Percentiles rank a stretch among this genome's conserved stretches.
phyloP scores from a whole-genome alignment of 2,888 invertebrate species.

The Zygogramma bicolorata region DNA sequence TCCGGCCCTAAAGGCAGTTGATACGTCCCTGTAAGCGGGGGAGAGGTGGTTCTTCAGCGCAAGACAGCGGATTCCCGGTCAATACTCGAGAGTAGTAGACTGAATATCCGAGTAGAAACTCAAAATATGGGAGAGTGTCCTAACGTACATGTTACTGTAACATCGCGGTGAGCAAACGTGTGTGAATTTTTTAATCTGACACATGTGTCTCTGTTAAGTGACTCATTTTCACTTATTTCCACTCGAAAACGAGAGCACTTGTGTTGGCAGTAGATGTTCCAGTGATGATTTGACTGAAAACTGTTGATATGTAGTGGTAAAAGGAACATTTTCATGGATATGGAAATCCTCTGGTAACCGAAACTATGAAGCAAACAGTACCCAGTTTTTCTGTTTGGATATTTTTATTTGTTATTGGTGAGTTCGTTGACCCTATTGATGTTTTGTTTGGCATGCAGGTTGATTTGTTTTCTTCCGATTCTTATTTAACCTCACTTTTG shows the following conservation, averaged over 20 bases:
- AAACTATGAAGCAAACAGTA: conserved; percentile 16
- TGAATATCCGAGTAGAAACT: conserved; percentile 10
- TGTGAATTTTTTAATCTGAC: conserved; percentile 12
- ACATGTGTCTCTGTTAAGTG: conserved; percentile 8
- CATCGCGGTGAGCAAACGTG: conserved; percentile 18
- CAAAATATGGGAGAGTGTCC: conserved; percentile 23
- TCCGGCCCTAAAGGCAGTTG: conserved; percentile 17
- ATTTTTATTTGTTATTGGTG: conserved; percentile 54
- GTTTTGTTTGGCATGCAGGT: conserved; percentile 16
- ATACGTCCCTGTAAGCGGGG: conserved; percentile 44
- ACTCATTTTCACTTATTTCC: background rate
- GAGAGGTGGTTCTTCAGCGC: conserved; percentile 43
- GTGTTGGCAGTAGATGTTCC: background rate
- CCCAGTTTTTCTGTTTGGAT: conserved; percentile 51
- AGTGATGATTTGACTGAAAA: conserved; percentile 17
- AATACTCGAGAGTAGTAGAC: conserved; percentile 42
- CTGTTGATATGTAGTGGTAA: conserved; percentile 12
- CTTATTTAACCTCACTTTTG: conserved; percentile 16
- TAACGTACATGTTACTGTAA: conserved; percentile 1
- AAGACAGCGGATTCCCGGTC: conserved; percentile 51
- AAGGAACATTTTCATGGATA: conserved; percentile 6
- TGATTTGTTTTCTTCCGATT: conserved; percentile 4
- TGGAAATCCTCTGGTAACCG: conserved; percentile 15
- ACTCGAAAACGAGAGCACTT: background rate
- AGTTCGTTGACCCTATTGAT: conserved; percentile 37